Evolutionary conservation across 2,888 invertebrate species (phyloP).

Genomic region (Sphaerophoria taeniata): DNA sequence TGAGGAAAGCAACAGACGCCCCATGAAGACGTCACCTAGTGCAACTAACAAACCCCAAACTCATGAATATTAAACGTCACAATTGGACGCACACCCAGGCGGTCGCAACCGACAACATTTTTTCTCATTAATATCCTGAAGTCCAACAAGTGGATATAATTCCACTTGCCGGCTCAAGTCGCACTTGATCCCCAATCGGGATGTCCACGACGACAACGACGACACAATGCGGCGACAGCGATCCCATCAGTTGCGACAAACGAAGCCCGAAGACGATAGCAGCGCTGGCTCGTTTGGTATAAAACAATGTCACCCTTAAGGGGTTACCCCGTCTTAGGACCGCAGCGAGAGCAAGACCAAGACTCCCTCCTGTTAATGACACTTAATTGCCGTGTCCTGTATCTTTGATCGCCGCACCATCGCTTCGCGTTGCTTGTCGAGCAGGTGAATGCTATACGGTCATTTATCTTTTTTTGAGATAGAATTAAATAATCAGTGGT

Average conservation of each 20-base stretch:
- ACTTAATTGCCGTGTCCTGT: slow-evolving; percentile 74
- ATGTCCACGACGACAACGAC: slow-evolving; percentile 48
- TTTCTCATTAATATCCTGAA: slow-evolving; percentile 71
- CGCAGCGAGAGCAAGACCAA: slow-evolving; percentile 20
- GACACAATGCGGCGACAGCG: no score
- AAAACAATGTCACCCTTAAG: slow-evolving; percentile 70
- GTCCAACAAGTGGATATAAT: slow-evolving; percentile 69
- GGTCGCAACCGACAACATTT: slow-evolving; percentile 47
- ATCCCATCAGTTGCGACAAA: slow-evolving; percentile 55
- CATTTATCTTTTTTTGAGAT: slow-evolving; percentile 64
- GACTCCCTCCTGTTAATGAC: slow-evolving; percentile 72
- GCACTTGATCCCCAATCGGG: slow-evolving; percentile 37
- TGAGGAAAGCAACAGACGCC: slow-evolving; percentile 58
- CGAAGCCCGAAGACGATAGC: no score
- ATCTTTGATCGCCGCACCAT: slow-evolving; percentile 72
- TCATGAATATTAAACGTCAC: slow-evolving; percentile 75
- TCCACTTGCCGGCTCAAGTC: slow-evolving; percentile 24
- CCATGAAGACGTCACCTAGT: slow-evolving; percentile 69
- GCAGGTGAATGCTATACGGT: slow-evolving; percentile 72
- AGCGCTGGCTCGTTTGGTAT: slow-evolving; percentile 18
- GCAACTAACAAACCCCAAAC: slow-evolving; percentile 38
- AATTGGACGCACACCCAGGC: slow-evolving; percentile 71
- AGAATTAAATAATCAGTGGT: slow-evolving; percentile 73
- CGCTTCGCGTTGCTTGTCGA: no score
- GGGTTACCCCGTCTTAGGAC: slow-evolving; percentile 50